These are phyloP conservation scores for Acleris emargana DNA, from an alignment of 2,888 invertebrate genomes.

Conservation along the genomic window DNA sequence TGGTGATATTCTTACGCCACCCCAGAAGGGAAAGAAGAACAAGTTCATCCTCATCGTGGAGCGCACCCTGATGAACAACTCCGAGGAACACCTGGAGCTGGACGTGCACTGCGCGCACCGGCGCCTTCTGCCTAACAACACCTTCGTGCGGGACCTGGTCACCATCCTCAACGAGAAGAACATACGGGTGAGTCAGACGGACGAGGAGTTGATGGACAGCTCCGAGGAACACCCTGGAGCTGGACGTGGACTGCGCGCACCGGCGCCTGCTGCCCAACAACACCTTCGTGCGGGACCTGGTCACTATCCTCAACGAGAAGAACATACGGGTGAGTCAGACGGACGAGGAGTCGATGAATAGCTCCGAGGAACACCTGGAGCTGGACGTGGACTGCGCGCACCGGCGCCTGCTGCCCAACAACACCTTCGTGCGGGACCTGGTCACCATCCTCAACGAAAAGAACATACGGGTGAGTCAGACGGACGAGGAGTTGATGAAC, in stretches of 20 bases:
- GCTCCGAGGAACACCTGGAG: conserved; percentile 53
- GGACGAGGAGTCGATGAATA: no score
- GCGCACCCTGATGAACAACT: conserved; percentile 50
- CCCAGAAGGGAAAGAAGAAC: conserved; percentile 53
- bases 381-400: conserved; percentile 63
- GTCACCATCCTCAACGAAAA: conserved; percentile 69
- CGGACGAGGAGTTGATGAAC: no score
- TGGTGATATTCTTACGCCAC: background rate
- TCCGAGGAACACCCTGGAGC: conserved; percentile 67
- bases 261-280: conserved; percentile 64
- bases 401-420: conserved; percentile 61
- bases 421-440: conserved; percentile 69
- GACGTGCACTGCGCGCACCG: conserved; percentile 66
- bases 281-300: conserved; percentile 69
- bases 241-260: conserved; percentile 67
- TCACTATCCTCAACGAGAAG: conserved; percentile 66
- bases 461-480: conserved; percentile 60
- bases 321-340: conserved; percentile 60
- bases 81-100: conserved; percentile 66
- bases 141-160: conserved; percentile 71
- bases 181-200: conserved; percentile 57
- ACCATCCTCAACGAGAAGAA: conserved; percentile 67
- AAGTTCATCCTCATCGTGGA: conserved; percentile 68
- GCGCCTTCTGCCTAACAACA: conserved; percentile 65
- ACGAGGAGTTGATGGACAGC: conserved; percentile 50